These are phyloP conservation scores for Pitangus sulphuratus DNA, from an alignment of 2,797 vertebrate species.

Conservation along the genomic window DNA sequence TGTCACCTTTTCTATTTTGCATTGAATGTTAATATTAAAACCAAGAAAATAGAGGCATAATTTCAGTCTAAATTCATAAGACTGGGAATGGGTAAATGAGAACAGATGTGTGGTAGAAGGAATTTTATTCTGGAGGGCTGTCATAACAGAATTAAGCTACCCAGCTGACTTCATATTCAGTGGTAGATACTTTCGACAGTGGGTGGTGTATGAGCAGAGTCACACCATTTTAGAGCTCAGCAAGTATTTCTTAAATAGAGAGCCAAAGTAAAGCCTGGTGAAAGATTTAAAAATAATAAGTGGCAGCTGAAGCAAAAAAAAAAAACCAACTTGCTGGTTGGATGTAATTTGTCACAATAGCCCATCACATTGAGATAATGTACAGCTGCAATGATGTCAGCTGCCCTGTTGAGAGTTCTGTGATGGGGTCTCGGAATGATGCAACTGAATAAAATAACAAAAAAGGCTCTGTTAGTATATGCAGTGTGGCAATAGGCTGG, in stretches of 20 bases:
- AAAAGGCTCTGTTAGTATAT: not conserved
- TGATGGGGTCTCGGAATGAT: not conserved
- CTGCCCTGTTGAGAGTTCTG: not conserved
- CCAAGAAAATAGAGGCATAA: not conserved
- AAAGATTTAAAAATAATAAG: slow-evolving; percentile 25
- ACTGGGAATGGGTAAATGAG: not conserved
- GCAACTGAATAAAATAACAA: not conserved
- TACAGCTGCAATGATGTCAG: slow-evolving; percentile 9
- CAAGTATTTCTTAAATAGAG: slow-evolving; percentile 24
- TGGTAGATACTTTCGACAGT: not conserved
- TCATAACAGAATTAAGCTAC: slow-evolving; percentile 39
- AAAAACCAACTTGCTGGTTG: not conserved
- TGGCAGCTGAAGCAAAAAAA: slow-evolving; percentile 1
- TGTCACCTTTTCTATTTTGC: not conserved
- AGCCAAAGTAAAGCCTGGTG: not conserved
- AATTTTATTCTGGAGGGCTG: slow-evolving; percentile 29
- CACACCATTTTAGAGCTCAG: slow-evolving; percentile 3
- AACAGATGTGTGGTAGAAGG: slow-evolving; percentile 35
- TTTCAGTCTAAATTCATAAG: slow-evolving; percentile 11
- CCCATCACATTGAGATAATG: not conserved
- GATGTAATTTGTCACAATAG: slow-evolving; percentile 13
- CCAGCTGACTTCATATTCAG: slow-evolving; percentile 36
- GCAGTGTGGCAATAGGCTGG: not conserved
- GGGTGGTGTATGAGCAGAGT: slow-evolving; percentile 34
- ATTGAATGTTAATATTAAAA: not conserved